phyloP scores from a whole-genome alignment of 2,113 vertebrate genomes.

The Sylvia atricapilla region DNA sequence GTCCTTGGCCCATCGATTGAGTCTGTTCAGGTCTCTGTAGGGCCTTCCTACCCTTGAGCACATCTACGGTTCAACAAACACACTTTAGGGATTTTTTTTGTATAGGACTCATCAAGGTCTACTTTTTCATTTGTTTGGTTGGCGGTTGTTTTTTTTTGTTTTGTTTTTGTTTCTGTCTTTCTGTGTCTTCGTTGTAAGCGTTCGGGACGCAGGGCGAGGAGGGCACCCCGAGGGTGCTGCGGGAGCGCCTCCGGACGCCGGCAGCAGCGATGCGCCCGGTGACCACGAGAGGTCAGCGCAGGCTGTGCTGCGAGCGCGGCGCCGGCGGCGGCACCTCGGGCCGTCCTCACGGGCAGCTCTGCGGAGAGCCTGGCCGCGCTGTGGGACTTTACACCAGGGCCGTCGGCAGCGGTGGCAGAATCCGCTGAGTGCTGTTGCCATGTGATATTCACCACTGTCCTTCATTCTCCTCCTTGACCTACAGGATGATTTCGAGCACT shows the following conservation, averaged over 20 bases:
- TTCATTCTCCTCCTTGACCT: rapidly evolving
- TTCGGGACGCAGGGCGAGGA: rapidly evolving
- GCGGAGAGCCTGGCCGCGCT: rapidly evolving
- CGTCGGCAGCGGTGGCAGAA: rapidly evolving
- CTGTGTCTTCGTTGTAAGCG: no score
- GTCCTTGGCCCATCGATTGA: rapidly evolving
- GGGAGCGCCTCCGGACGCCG: rapidly evolving
- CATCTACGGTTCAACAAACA: background rate
- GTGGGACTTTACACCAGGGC: rapidly evolving
- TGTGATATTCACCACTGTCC: rapidly evolving
- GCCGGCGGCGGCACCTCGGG: no score
- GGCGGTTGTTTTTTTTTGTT: no score
- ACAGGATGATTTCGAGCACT: background rate
- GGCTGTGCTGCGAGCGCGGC: background rate
- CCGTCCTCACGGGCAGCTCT: rapidly evolving
- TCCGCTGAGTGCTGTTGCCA: rapidly evolving
- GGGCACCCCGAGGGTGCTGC: rapidly evolving
- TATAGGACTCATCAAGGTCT: background rate
- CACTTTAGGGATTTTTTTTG: background rate
- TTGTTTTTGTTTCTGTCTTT: no score
- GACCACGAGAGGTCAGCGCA: background rate
- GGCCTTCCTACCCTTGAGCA: rapidly evolving
- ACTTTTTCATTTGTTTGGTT: no score
- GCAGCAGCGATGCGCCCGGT: rapidly evolving
- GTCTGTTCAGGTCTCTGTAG: background rate